phyloP scores from a whole-genome alignment of 2,797 vertebrate species.

The Gymnoscopelus braueri region DNA sequence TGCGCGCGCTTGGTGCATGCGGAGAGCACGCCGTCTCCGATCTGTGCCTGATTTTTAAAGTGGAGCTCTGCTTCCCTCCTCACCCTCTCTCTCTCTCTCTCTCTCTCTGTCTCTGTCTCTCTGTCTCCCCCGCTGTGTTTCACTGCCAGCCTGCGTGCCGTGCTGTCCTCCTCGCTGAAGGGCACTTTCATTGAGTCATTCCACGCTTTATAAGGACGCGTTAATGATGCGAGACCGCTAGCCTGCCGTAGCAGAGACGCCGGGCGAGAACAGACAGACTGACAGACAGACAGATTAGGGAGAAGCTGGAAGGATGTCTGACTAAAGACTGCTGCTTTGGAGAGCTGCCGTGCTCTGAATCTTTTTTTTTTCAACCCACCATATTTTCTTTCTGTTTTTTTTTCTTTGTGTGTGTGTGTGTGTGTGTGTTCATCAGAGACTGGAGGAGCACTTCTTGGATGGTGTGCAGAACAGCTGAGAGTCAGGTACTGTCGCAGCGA shows the following conservation, averaged over 20 bases:
- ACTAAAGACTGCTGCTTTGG: slow-evolving; percentile 50
- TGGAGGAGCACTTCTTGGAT: slow-evolving; percentile 48
- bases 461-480: slow-evolving; percentile 65
- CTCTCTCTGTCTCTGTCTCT: background rate
- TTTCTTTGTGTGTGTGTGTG: background rate
- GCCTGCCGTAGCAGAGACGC: slow-evolving; percentile 56
- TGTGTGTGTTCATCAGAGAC: slow-evolving; percentile 30
- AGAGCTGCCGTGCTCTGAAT: slow-evolving; percentile 53
- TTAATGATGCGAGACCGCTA: slow-evolving; percentile 60
- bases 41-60: slow-evolving; percentile 33
- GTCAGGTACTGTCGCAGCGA: slow-evolving; percentile 66
- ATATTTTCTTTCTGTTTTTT: slow-evolving; percentile 8
- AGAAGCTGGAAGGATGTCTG: slow-evolving; percentile 55
- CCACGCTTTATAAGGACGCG: slow-evolving; percentile 53
- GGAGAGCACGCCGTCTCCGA: slow-evolving; percentile 29
- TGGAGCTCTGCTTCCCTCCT: slow-evolving; percentile 24
- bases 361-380: slow-evolving; percentile 31
- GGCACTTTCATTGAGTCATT: slow-evolving; percentile 55
- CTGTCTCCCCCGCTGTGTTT: slow-evolving; percentile 26
- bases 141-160: slow-evolving; percentile 49
- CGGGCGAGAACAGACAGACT: slow-evolving; percentile 31
- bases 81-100: slow-evolving; percentile 6
- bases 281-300: slow-evolving; percentile 17
- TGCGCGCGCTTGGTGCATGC: too few relatives aligned
- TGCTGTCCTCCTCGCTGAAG: slow-evolving; percentile 57